phyloP scores from a whole-genome alignment of 2,888 invertebrate species.

The Acronicta psi region DNA sequence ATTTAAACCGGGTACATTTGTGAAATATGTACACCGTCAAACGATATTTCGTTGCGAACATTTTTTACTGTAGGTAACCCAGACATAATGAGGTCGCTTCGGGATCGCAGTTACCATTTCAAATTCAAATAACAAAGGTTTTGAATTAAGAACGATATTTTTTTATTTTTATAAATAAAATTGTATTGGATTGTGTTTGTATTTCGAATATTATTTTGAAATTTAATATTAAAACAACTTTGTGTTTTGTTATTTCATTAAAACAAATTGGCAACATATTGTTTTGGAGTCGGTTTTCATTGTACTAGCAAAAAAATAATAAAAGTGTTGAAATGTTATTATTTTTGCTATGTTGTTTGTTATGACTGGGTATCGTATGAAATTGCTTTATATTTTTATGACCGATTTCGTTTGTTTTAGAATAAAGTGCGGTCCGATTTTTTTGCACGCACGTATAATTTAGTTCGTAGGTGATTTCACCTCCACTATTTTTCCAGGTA shows the following conservation, averaged over 20 bases:
- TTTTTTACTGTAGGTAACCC: conserved; percentile 30
- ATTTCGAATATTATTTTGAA: conserved; percentile 1
- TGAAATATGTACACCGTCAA: conserved; percentile 12
- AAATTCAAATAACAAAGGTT: conserved; percentile 48
- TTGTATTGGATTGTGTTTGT: conserved; percentile 1
- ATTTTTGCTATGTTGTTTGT: conserved; percentile 15
- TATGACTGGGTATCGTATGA: conserved; percentile 4
- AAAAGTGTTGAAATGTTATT: conserved; percentile 6
- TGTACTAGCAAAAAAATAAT: not conserved
- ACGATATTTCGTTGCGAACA: conserved; percentile 35
- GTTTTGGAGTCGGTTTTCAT: conserved; percentile 2
- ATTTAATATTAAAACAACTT: not conserved
- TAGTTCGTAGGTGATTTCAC: no score
- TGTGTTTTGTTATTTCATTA: not conserved
- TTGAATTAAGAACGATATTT: conserved; percentile 16
- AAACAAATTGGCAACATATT: not conserved
- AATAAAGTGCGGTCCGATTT: conserved; percentile 50
- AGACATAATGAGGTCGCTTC: conserved; percentile 47
- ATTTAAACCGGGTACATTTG: conserved; percentile 26
- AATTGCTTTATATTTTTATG: conserved; percentile 11
- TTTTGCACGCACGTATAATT: no score
- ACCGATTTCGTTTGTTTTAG: conserved; percentile 3
- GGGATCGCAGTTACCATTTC: conserved; percentile 41
- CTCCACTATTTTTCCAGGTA: no score
- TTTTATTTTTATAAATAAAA: not conserved